phyloP scores from a whole-genome alignment of 2,888 invertebrate genomes.

The Lycocerus yunnanus region DNA sequence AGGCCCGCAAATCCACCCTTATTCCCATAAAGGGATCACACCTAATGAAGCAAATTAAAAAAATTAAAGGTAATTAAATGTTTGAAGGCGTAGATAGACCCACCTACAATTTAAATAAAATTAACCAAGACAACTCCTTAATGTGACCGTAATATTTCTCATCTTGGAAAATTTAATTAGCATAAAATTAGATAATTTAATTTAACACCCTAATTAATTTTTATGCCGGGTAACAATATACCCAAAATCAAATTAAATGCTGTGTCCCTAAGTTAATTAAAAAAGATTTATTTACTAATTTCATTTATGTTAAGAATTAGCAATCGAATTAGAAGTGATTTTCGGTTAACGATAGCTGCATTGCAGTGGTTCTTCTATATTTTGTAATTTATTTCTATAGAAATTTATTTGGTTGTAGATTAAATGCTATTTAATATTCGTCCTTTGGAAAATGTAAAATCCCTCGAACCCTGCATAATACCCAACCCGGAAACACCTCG shows the following conservation, averaged over 20 bases:
- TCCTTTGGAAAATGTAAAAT: slow-evolving; percentile 15
- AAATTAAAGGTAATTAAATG: background rate
- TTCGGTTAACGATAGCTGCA: background rate
- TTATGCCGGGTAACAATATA: background rate
- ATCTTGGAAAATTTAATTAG: slow-evolving; percentile 6
- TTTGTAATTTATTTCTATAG: slow-evolving; percentile 3
- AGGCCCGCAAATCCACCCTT: too few species aligned
- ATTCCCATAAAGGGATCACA: background rate
- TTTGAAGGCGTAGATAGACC: too few species aligned
- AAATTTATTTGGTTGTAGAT: slow-evolving; percentile 12
- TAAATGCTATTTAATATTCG: slow-evolving; percentile 8
- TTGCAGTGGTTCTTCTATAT: background rate
- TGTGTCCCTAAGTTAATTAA: background rate
- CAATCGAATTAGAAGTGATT: background rate
- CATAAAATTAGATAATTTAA: slow-evolving; percentile 14
- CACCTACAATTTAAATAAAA: background rate
- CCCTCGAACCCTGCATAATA: slow-evolving; percentile 19
- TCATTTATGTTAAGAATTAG: background rate
- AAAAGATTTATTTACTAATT: background rate
- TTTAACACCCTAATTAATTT: slow-evolving; percentile 7
- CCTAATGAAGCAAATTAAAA: background rate
- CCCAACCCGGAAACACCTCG: slow-evolving; percentile 13
- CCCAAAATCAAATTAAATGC: background rate
- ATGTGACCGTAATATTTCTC: background rate
- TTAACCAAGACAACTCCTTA: background rate